Evolutionary conservation across 2,113 vertebrate genomes (phyloP).

Genomic region (Dolichallabes microphthalmus): DNA sequence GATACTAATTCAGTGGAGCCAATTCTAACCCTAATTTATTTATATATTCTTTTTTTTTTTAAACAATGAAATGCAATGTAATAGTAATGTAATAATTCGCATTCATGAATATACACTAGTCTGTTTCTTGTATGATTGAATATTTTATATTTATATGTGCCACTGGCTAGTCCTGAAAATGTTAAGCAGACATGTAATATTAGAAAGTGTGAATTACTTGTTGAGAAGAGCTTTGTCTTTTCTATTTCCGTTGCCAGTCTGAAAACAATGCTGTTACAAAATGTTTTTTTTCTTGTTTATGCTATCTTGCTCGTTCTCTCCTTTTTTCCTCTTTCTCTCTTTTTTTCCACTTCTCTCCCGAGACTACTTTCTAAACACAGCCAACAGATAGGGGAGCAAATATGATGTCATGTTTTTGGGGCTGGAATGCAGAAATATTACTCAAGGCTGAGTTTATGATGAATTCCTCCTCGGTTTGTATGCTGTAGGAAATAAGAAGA

Average conservation of each 20-base stretch:
- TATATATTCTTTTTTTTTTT: neutral
- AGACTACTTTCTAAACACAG: slow-evolving; percentile 64
- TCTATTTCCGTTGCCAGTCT: slow-evolving; percentile 9
- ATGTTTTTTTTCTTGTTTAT: neutral
- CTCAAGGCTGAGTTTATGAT: slow-evolving; percentile 36
- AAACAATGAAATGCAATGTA: neutral
- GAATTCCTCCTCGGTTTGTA: slow-evolving; percentile 38
- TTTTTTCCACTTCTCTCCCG: slow-evolving; percentile 60
- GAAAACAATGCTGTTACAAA: slow-evolving; percentile 19
- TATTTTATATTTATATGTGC: neutral
- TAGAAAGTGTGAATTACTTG: slow-evolving; percentile 67
- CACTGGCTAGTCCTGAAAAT: neutral
- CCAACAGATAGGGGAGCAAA: slow-evolving; percentile 63
- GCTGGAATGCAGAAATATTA: slow-evolving; percentile 52
- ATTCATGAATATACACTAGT: neutral
- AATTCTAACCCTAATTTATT: neutral
- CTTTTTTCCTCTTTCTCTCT: slow-evolving; percentile 59
- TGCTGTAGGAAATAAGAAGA: slow-evolving; percentile 32
- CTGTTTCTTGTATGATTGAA: neutral
- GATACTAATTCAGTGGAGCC: neutral
- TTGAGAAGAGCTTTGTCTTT: slow-evolving; percentile 67
- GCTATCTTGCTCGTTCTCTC: neutral
- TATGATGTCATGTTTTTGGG: slow-evolving; percentile 60
- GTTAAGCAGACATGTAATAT: slow-evolving; percentile 58
- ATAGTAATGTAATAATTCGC: neutral